Base-by-base conservation (phyloP, 1,140 invertebrate species). In the Diplogasteroides magnus region DNA sequence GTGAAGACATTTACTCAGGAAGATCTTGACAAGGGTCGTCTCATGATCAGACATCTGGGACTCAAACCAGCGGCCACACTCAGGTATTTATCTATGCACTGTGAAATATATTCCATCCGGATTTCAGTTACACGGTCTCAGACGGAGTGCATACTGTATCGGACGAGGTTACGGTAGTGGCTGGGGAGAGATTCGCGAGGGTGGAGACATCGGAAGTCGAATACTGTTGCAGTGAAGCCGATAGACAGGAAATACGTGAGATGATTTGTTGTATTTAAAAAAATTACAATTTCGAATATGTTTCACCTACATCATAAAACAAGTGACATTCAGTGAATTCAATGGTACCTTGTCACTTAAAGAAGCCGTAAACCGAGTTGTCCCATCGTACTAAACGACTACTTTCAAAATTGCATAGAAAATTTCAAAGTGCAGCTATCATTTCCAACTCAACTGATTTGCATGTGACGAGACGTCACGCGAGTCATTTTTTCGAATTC, bases 111-210 rank as follows among this genome's bases (percentile, higher is more conserved):
- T 48, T 19, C 19, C 37, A 6, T 70, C 23, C 60, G 78, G 78
- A 19, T n/a, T n/a, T n/a, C n/a, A n/a, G n/a, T n/a, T 83, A 81
- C 60, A 73, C 73, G n/a, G 81, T 82, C 2, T 76, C 68, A 31
- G 79, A 81, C 64, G 80, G 79, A 14, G 56, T 67, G 67, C 73
- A 83, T 61, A 68, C 1, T 14, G 74, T 77, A 15, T 26, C 66
- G 28, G 64, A 71, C 15, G 61, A 59, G n/a, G 31, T 81, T 2
- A 63, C 64, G 1, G 58, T 79, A 2, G 60, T 74, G 0, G 67
- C 73, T 29, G 58, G 60, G 1, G 67, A 71, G 29, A 72, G 74
- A 19, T 79, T 81, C 61, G 67, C 79, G 13, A 57, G 77, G 31
- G 27, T 79, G 0, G 59, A 63, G 29, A 32, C 31, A 15, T 31